These are phyloP conservation scores for Bombus polaris DNA, from an alignment of 1,140 invertebrate species.

Conservation along the genomic window DNA sequence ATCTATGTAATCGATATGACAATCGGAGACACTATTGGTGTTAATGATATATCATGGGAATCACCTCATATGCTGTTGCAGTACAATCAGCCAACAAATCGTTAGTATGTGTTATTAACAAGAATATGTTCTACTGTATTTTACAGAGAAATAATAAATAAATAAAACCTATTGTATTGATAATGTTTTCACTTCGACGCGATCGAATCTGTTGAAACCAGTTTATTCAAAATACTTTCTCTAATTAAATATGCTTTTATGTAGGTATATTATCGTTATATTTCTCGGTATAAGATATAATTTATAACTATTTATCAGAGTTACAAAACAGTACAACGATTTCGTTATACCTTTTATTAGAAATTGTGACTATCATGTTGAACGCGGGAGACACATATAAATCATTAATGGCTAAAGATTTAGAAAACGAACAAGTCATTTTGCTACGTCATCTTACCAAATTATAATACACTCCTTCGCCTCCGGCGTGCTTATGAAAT, in stretches of 20 bases:
- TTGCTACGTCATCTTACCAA: neutral
- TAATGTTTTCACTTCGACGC: neutral
- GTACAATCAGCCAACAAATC: neutral
- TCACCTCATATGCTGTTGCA: neutral
- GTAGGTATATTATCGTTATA: neutral
- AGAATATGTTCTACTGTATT: conserved; percentile 1
- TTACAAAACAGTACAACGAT: neutral
- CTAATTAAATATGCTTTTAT: neutral
- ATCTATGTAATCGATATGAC: neutral
- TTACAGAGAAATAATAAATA: conserved; percentile 19
- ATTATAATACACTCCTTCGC: neutral
- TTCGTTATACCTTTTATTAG: neutral
- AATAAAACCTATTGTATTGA: neutral
- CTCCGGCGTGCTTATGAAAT: conserved; percentile 37
- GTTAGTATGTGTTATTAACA: neutral
- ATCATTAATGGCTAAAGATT: neutral
- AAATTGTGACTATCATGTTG: neutral
- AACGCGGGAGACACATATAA: neutral
- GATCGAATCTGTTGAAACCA: neutral
- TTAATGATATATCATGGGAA: neutral
- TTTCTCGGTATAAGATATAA: neutral
- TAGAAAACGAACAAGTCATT: neutral
- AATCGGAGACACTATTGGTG: neutral
- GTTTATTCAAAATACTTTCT: neutral
- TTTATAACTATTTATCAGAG: neutral